Evolutionary conservation across 2,888 invertebrate genomes (phyloP).

Genomic region (Trissonchulus latispiculum): DNA sequence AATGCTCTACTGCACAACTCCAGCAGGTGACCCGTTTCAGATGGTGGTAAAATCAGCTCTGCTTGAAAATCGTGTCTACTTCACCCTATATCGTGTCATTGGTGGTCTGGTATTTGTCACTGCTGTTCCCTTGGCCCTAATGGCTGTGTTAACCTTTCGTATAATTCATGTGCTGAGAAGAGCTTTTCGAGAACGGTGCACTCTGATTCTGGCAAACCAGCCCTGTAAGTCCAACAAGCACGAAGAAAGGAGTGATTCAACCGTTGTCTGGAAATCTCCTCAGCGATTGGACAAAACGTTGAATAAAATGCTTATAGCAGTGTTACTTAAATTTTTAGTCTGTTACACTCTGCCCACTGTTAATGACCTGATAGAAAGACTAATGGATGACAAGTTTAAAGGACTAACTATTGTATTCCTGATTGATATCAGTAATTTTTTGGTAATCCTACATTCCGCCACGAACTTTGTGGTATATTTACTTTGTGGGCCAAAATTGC

Average conservation of each 20-base stretch:
- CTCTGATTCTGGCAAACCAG: too few relatives aligned
- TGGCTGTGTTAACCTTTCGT: background rate
- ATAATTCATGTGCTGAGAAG: background rate
- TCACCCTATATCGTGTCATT: background rate
- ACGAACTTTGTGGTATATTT: background rate
- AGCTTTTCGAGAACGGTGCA: background rate
- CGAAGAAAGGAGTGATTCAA: background rate
- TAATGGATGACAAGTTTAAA: background rate
- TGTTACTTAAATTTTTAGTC: slow-evolving; percentile 8
- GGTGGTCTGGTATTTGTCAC: background rate
- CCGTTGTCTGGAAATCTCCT: background rate
- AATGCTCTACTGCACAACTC: background rate
- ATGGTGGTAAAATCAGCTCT: background rate
- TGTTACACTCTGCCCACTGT: slow-evolving; percentile 1
- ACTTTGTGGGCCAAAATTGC: background rate
- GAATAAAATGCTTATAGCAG: background rate
- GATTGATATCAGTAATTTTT: background rate
- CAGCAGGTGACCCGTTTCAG: background rate
- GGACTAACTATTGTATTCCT: background rate
- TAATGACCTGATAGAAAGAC: background rate
- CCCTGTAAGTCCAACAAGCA: too few relatives aligned
- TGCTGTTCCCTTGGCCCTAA: background rate
- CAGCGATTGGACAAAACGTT: background rate
- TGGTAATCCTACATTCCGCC: background rate
- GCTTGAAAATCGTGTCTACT: slow-evolving; percentile 1